Base-by-base conservation (phyloP, 2,797 vertebrate genomes). In the Cirrhinus mrigala region DNA sequence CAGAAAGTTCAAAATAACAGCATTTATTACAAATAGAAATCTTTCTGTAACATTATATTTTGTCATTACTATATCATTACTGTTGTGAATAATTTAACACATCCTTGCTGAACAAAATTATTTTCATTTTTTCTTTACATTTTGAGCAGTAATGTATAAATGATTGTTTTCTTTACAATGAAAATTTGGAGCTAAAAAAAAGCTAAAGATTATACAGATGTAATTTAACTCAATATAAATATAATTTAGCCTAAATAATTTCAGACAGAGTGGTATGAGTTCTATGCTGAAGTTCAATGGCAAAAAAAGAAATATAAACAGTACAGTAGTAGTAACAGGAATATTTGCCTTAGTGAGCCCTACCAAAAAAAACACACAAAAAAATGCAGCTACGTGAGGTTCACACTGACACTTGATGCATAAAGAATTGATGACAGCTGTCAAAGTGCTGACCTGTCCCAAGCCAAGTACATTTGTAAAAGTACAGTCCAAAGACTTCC, bases 401-500 rank as follows among this genome's bases (percentile, higher is more conserved):
- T 33, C 18, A 56, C 27, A 37, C 18, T 76, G 52, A 33, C 52
- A 81, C 79, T 69, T 40, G 3, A n/a, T 27, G 9, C 37, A 78
- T 27, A 46, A 62, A 40, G 62, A 66, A 37, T 7, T 52, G 46
- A 37, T 46, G 20, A 80, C 62, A 68, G 79, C 62, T 69, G 62
- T 52, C 62, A 56, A 68, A 70, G 66, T 56, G 66, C 62, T 69
- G 58, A 44, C 56, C 24, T 14, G 14, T 48, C 60, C 1, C 15
- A 33, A 37, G 62, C 62, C 62, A 50, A n/a, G 8, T 27, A 54
- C 40, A 62, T 48, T 78, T 8, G 40, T 44, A 8, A 1, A 44
- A 44, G 40, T 44, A 44, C 40, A 44, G 48, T 66, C 64, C 48
- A 77, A 29, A 24, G 29, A 9, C 62, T 54, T 44, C 74, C 33